phyloP scores from a whole-genome alignment of 2,113 vertebrate species.

The Notiomystis cincta region DNA sequence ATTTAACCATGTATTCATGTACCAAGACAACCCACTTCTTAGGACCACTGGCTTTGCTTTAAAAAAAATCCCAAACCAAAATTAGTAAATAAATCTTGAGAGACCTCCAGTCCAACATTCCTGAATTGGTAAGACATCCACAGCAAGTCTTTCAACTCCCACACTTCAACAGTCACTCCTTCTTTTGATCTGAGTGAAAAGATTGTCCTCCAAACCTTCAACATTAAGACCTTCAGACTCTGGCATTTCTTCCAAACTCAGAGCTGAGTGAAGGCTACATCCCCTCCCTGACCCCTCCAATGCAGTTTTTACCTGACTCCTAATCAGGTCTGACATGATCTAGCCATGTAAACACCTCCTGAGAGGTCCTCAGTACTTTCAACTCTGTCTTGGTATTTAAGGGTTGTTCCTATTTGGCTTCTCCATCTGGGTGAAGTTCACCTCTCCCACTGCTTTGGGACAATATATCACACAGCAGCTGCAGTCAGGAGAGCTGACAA shows the following conservation, averaged over 20 bases:
- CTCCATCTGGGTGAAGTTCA: background rate
- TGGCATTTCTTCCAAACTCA: background rate
- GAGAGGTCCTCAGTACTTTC: background rate
- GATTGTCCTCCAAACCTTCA: background rate
- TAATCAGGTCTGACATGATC: background rate
- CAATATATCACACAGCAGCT: background rate
- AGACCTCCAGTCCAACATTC: background rate
- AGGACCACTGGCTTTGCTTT: background rate
- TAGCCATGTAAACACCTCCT: background rate
- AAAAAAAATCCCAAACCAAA: background rate
- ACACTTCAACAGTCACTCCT: background rate
- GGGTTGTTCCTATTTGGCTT: background rate
- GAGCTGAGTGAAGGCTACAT: background rate
- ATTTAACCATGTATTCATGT: background rate
- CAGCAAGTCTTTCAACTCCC: background rate
- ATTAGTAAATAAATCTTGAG: background rate
- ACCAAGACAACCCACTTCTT: background rate
- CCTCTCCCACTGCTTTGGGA: background rate
- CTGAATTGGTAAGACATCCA: background rate
- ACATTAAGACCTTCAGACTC: background rate
- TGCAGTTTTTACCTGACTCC: background rate
- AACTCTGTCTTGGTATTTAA: background rate
- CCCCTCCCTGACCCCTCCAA: background rate
- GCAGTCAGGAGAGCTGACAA: background rate
- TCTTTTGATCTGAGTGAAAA: background rate